These are phyloP conservation scores for Reticulitermes lucifugus DNA, from an alignment of 2,888 invertebrate genomes.

Conservation along the genomic window DNA sequence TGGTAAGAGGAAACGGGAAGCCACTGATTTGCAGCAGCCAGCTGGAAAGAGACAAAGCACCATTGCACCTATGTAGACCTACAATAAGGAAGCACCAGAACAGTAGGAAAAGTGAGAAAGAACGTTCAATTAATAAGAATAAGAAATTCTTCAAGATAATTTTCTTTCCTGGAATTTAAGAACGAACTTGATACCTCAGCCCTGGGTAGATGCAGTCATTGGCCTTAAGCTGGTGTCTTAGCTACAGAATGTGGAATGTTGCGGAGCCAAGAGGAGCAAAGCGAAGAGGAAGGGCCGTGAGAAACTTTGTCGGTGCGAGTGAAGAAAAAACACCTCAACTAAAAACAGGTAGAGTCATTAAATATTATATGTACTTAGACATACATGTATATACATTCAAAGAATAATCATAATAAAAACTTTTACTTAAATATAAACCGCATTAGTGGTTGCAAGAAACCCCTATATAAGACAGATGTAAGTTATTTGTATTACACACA, in stretches of 20 bases:
- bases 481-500: not conserved
- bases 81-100: no score
- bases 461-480: not conserved
- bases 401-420: not conserved
- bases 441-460: not conserved
- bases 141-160: not conserved
- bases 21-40: no score
- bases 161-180: constrained; percentile 4
- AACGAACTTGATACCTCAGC: not conserved
- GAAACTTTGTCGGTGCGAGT: constrained; percentile 4
- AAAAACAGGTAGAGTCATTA: constrained; percentile 34
- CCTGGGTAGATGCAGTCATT: constrained; percentile 7
- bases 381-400: not conserved
- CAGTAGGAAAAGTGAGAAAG: constrained; percentile 7
- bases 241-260: constrained; percentile 12
- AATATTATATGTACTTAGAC: constrained; percentile 1
- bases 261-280: not conserved
- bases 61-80: no score
- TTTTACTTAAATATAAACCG: not conserved
- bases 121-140: not conserved
- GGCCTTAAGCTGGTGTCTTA: not conserved
- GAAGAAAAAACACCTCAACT: constrained; percentile 12
- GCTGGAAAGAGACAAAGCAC: no score
- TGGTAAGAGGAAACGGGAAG: no score
- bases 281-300: not conserved